Conservation (phyloP, 35 echinoderm and acorn worm species). For the Ptychodera flava region DNA sequence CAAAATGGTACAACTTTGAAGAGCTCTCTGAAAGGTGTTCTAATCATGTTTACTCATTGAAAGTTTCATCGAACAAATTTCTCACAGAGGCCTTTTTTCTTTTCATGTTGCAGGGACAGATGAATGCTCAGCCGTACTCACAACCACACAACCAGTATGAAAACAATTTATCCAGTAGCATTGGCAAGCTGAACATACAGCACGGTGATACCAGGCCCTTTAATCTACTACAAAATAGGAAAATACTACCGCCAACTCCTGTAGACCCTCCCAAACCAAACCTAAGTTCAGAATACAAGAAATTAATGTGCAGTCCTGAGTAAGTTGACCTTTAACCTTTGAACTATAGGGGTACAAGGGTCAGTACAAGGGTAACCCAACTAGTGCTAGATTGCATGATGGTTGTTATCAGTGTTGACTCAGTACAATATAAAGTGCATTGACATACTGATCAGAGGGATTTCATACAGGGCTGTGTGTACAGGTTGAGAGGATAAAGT, state of each 20-base stretch:
- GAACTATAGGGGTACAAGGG: not conserved
- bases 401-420: no score
- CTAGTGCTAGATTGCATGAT: no score
- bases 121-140: not conserved
- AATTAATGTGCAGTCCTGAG: constrained; percentile 71
- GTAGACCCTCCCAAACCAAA: constrained; percentile 80
- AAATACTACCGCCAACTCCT: constrained; percentile 56
- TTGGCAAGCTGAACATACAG: constrained; percentile 64
- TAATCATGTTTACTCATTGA: no score
- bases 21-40: no score
- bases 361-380: not conserved
- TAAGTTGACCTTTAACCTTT: constrained; percentile 44
- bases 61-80: no score
- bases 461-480: no score
- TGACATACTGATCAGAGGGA: no score
- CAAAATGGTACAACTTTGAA: no score
- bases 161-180: constrained; percentile 15
- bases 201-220: constrained; percentile 68
- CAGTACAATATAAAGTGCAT: no score
- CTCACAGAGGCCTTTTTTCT: no score
- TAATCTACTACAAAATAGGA: constrained; percentile 83
- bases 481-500: no score
- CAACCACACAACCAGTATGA: not conserved
- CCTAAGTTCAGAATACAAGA: constrained; percentile 67
- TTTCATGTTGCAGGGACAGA: no score